A percentile compares a stretch with the other conserved stretches of the same genome.
phyloP scores from a whole-genome alignment of 2,888 invertebrate species.

The Mellilla xanthometata region DNA sequence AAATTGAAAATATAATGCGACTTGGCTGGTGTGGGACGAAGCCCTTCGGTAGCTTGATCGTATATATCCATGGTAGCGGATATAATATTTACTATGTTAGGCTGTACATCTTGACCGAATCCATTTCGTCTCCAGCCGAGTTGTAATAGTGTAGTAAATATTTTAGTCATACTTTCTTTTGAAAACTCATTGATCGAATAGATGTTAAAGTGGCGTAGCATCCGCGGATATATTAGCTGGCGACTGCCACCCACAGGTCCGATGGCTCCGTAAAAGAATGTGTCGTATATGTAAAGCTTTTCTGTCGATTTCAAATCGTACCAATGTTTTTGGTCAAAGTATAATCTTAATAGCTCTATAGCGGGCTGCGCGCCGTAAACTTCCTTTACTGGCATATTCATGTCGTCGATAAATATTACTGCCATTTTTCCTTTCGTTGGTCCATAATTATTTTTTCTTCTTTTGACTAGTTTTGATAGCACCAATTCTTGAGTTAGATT shows the following conservation, averaged over 20 bases:
- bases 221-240: slow-evolving; percentile 92
- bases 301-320: slow-evolving; percentile 93
- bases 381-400: slow-evolving; percentile 94
- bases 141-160: slow-evolving; percentile 90
- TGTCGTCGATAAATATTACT: slow-evolving; percentile 93
- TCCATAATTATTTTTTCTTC: slow-evolving; percentile 88
- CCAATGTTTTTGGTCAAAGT: slow-evolving; percentile 93
- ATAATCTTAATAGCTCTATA: slow-evolving; percentile 91
- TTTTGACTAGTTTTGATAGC: slow-evolving; percentile 86
- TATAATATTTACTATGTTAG: slow-evolving; percentile 87
- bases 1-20: slow-evolving; percentile 94
- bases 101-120: slow-evolving; percentile 89
- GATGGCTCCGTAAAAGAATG: slow-evolving; percentile 93
- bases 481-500: slow-evolving; percentile 92
- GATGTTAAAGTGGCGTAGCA: slow-evolving; percentile 93
- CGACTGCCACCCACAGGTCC: slow-evolving; percentile 95
- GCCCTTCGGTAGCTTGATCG: slow-evolving; percentile 84
- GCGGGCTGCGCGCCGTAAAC: slow-evolving; percentile 93
- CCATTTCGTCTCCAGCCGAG: slow-evolving; percentile 90
- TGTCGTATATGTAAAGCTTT: slow-evolving; percentile 88
- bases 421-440: slow-evolving; percentile 87
- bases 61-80: slow-evolving; percentile 92
- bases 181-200: slow-evolving; percentile 94
- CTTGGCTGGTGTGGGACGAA: slow-evolving; percentile 92
- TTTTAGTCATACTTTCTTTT: slow-evolving; percentile 93